phyloP scores from a whole-genome alignment of 2,888 invertebrate species.

The Euspilapteryx auroguttella region DNA sequence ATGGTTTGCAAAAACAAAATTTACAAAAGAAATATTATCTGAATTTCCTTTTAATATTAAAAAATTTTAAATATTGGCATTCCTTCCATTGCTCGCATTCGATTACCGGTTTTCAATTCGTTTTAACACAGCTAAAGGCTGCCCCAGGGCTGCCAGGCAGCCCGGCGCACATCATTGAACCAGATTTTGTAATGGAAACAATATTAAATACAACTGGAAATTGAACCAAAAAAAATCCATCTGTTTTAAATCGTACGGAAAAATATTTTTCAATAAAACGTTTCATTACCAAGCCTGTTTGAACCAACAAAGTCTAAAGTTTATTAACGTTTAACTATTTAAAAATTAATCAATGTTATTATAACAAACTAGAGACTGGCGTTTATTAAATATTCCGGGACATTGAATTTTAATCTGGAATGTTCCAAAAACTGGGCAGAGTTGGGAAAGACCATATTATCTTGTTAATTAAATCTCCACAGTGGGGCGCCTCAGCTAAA shows the following conservation, averaged over 20 bases:
- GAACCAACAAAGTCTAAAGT: too few species aligned
- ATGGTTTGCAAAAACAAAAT: too few species aligned
- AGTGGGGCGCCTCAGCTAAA: constrained; percentile 27
- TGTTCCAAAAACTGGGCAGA: constrained; percentile 48
- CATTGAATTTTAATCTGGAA: constrained; percentile 51
- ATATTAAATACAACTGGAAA: too few species aligned
- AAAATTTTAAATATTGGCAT: constrained; percentile 56
- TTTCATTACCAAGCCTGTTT: too few species aligned
- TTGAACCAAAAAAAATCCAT: too few species aligned
- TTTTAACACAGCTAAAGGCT: constrained; percentile 39
- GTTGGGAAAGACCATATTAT: constrained; percentile 54
- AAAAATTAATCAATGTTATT: constrained; percentile 21
- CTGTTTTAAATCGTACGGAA: too few species aligned
- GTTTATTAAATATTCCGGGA: constrained; percentile 30
- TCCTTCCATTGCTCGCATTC: constrained; percentile 49
- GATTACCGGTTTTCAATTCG: constrained; percentile 58
- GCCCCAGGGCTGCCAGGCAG: constrained; percentile 46
- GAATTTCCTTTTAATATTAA: constrained; percentile 40
- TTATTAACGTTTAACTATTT: too few species aligned
- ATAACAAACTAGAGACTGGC: constrained; percentile 13
- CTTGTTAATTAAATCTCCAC: constrained; percentile 59
- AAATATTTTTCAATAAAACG: too few species aligned
- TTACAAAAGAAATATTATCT: too few species aligned
- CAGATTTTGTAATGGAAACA: too few species aligned
- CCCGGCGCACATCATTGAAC: too few species aligned